Evolutionary conservation across 1,140 invertebrate genomes (phyloP), one percentile per base, ranked within the genome.

Genomic region (Armadillidium nasatum): DNA sequence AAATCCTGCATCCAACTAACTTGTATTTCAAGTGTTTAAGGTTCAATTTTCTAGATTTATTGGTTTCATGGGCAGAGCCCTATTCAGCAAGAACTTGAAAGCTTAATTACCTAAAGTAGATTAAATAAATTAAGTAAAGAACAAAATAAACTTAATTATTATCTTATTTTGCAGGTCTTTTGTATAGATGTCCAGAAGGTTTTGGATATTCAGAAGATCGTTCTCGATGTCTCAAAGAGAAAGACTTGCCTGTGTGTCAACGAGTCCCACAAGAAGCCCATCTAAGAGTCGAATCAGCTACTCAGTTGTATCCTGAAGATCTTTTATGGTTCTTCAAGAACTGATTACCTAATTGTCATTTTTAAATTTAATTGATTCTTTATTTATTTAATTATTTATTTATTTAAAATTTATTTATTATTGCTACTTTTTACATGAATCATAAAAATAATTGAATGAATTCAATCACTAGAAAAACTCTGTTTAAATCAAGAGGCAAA

Each of bases 151-250:
- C 50, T 60, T 15, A 60, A 60, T 2, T 2, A 60, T 7, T 60
- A 13, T 60, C 2, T 60, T 15, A 60, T 71, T 44, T 81, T 77
- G 6, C 80, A 85, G 84, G 91, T 10, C 89, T 89, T 76, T 84
- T 94, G 10, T 90, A 90, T 83, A 89, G 90, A 82, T 94, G 93
- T 85, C 92, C 93, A 0, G 84, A 89, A 83, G 88, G 89, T 10
- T 93, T 89, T 81, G 86, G 89, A 0, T 94, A 90, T 82, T 93
- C 91, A 90, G 88, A 89, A 50, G 88, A 91, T 0, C 93, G 91
- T 76, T 88, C 89, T 83, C 87, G 90, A 82, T 94, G 93, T 81
- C 91, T 93, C 84, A 85, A 86, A 71, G 84, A 84, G 0, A 83
- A 84, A 22, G 87, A 86, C 82, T 82, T 92, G 23, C 87, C 87